Conservation (phyloP, 2,113 vertebrate genomes). For the Alectura lathami region DNA sequence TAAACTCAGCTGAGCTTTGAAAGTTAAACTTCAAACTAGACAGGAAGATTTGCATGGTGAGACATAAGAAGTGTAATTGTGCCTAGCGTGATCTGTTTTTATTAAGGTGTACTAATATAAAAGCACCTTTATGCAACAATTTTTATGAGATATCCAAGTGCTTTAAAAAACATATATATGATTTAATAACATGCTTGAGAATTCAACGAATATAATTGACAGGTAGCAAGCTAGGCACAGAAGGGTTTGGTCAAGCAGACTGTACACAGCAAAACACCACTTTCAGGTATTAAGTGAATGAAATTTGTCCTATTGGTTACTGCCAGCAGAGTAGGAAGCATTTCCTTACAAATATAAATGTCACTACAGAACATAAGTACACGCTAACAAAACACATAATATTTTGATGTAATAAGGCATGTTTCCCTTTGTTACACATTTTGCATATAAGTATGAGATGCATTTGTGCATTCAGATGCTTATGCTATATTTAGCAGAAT, state of each 20-base stretch:
- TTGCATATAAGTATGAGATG: background rate
- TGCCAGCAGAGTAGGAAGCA: slow-evolving; percentile 8
- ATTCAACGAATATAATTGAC: background rate
- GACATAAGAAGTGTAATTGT: background rate
- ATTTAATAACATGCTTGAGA: background rate
- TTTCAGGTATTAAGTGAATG: background rate
- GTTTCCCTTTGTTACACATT: slow-evolving; percentile 37
- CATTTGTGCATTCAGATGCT: background rate
- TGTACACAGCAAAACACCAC: background rate
- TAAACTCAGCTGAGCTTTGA: slow-evolving; percentile 44
- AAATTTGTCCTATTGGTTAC: background rate
- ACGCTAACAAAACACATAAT: background rate
- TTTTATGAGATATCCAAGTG: slow-evolving; percentile 14
- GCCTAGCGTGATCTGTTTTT: background rate
- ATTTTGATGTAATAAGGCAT: slow-evolving; percentile 34
- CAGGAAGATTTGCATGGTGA: slow-evolving; percentile 2
- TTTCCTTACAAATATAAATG: slow-evolving; percentile 8
- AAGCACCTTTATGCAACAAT: background rate
- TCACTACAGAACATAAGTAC: background rate
- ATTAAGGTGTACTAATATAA: background rate
- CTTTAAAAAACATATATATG: slow-evolving; percentile 39
- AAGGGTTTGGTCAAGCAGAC: background rate
- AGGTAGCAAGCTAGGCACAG: background rate
- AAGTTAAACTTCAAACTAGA: slow-evolving; percentile 48
- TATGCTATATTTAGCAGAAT: slow-evolving; percentile 28